phyloP scores from a whole-genome alignment of 2,113 vertebrate species.

The Trichomycterus rosablanca region DNA sequence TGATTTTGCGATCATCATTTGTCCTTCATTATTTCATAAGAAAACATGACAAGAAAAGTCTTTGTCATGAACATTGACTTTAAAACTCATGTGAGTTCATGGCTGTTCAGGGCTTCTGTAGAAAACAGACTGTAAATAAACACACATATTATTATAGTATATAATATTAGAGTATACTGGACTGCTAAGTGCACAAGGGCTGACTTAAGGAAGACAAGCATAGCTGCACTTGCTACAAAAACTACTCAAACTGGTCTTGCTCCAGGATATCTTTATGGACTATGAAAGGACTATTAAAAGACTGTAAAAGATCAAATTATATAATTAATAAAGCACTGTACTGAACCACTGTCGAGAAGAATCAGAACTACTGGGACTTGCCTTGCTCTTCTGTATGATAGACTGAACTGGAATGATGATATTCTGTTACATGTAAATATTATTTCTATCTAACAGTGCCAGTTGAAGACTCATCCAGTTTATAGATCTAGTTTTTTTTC shows the following conservation, averaged over 20 bases:
- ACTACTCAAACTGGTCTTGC: not conserved
- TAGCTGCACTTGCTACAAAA: slow-evolving; percentile 18
- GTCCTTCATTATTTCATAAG: no score
- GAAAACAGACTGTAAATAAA: not conserved
- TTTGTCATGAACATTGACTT: no score
- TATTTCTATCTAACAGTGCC: slow-evolving; percentile 45
- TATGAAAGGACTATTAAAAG: not conserved
- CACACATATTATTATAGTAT: no score
- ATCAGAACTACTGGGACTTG: no score
- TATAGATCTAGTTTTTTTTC: slow-evolving; percentile 23
- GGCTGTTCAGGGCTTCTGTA: slow-evolving; percentile 36
- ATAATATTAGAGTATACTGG: no score
- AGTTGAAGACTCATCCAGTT: slow-evolving; percentile 40
- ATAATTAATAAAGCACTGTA: slow-evolving; percentile 7
- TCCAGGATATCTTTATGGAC: slow-evolving; percentile 5
- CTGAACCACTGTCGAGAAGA: slow-evolving; percentile 26
- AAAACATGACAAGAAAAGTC: no score
- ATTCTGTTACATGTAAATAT: slow-evolving; percentile 33
- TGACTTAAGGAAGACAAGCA: slow-evolving; percentile 13
- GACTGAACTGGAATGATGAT: slow-evolving; percentile 47
- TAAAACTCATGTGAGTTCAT: slow-evolving; percentile 24
- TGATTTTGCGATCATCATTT: no score
- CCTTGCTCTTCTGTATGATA: slow-evolving; percentile 26
- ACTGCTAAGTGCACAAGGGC: not conserved
- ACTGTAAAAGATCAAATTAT: not conserved